Conservation (phyloP, 2,888 invertebrate genomes). For the Galeruca laticollis region DNA sequence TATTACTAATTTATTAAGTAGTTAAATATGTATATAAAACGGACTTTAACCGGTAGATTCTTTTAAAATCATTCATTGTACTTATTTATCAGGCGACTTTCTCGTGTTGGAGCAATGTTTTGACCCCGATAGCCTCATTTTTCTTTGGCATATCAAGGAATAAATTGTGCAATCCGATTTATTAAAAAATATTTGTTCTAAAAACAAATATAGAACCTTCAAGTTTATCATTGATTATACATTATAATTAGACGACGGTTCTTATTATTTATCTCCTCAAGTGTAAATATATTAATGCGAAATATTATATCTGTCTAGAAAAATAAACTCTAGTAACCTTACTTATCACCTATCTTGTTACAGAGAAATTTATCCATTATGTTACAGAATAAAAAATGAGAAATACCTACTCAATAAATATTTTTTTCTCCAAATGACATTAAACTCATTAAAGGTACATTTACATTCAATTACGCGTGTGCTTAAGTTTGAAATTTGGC, state of each 20-base stretch:
- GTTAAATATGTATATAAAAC: not conserved
- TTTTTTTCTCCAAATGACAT: too few relatives aligned
- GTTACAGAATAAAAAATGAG: not conserved
- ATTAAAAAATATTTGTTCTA: not conserved
- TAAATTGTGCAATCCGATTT: constrained; percentile 1
- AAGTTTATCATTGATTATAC: not conserved
- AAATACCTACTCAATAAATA: too few relatives aligned
- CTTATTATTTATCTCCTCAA: not conserved
- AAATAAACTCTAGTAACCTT: not conserved
- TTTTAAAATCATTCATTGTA: not conserved
- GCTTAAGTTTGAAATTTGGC: too few relatives aligned
- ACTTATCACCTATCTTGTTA: not conserved
- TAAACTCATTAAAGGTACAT: too few relatives aligned
- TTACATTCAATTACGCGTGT: too few relatives aligned
- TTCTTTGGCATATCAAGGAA: not conserved
- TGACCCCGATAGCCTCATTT: constrained; percentile 6
- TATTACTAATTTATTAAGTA: not conserved
- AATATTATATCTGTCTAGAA: not conserved
- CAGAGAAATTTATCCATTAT: not conserved
- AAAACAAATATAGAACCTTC: not conserved
- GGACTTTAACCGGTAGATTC: constrained; percentile 10
- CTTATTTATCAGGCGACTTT: constrained; percentile 14
- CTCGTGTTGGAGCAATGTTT: constrained; percentile 19
- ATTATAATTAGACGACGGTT: not conserved
- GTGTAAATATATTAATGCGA: not conserved